Conservation (phyloP, 2,113 vertebrate genomes). For the Cyprinodon variegatus region DNA sequence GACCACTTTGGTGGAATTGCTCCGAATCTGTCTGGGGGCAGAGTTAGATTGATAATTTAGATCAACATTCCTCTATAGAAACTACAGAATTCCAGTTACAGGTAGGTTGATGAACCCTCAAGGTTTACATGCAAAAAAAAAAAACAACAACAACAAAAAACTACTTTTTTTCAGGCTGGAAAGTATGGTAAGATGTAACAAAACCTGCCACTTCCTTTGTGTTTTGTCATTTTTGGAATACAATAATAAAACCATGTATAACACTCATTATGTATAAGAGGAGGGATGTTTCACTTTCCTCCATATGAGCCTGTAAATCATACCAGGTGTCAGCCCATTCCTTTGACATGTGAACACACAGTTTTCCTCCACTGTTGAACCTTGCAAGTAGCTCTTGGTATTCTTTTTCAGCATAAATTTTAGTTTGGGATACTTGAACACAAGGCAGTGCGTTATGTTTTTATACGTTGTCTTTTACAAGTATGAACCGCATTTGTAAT, state of each 20-base stretch:
- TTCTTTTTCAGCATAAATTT: neutral
- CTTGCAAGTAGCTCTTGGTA: neutral
- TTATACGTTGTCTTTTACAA: neutral
- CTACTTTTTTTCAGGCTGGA: constrained; percentile 33
- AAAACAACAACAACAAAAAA: neutral
- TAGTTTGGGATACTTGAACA: neutral
- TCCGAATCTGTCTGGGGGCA: too few relatives aligned
- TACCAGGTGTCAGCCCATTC: neutral
- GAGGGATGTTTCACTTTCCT: neutral
- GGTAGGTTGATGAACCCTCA: constrained; percentile 6
- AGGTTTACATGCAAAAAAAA: constrained; percentile 18
- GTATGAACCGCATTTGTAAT: too few relatives aligned
- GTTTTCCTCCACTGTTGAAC: constrained; percentile 15
- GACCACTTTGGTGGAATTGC: too few relatives aligned
- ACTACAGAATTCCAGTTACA: constrained; percentile 6
- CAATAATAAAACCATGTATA: neutral
- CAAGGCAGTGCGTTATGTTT: neutral
- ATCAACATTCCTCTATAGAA: neutral
- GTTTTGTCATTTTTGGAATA: constrained; percentile 10
- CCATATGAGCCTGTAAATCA: constrained; percentile 2
- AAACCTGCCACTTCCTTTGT: neutral
- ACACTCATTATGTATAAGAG: neutral
- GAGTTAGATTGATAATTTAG: neutral
- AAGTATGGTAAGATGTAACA: constrained; percentile 4
- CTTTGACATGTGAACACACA: constrained; percentile 14